Evolutionary conservation across 2,888 invertebrate genomes (phyloP).

Genomic region (Tachystola acroxantha): DNA sequence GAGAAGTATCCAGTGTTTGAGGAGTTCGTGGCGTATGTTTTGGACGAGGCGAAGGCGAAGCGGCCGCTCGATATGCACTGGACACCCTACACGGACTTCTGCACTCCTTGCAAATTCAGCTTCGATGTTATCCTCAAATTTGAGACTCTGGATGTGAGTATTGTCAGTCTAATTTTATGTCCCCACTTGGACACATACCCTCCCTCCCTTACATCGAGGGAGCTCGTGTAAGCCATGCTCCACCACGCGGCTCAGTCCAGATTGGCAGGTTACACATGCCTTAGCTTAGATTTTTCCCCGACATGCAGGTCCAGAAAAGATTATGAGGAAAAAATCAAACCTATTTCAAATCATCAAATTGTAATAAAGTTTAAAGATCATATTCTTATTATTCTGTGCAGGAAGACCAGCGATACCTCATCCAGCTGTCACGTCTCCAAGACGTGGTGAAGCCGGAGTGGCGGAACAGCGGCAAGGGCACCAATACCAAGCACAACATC

Average conservation of each 20-base stretch:
- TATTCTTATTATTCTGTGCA: no score
- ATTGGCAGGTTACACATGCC: no score
- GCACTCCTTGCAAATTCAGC: slow-evolving; percentile 90
- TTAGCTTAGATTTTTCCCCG: no score
- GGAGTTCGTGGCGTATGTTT: slow-evolving; percentile 88
- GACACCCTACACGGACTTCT: slow-evolving; percentile 90
- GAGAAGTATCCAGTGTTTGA: slow-evolving; percentile 87
- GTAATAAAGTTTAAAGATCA: no score
- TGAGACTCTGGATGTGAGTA: slow-evolving; percentile 85
- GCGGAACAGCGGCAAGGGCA: slow-evolving; percentile 88
- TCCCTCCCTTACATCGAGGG: no score
- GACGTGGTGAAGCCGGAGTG: slow-evolving; percentile 89
- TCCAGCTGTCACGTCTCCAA: slow-evolving; percentile 85
- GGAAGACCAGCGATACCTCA: slow-evolving; percentile 90
- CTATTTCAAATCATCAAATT: no score
- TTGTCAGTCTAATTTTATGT: slow-evolving; percentile 5
- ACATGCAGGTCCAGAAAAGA: no score
- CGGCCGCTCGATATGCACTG: slow-evolving; percentile 90
- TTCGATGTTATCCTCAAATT: slow-evolving; percentile 90
- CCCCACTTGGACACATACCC: no score
- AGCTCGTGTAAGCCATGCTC: neutral
- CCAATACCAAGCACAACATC: slow-evolving; percentile 84
- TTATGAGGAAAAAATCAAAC: no score
- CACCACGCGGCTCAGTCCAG: no score
- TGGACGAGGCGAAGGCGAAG: slow-evolving; percentile 82